Evolutionary conservation across 2,113 vertebrate species (phyloP).

Genomic region (Leuciscus idus): DNA sequence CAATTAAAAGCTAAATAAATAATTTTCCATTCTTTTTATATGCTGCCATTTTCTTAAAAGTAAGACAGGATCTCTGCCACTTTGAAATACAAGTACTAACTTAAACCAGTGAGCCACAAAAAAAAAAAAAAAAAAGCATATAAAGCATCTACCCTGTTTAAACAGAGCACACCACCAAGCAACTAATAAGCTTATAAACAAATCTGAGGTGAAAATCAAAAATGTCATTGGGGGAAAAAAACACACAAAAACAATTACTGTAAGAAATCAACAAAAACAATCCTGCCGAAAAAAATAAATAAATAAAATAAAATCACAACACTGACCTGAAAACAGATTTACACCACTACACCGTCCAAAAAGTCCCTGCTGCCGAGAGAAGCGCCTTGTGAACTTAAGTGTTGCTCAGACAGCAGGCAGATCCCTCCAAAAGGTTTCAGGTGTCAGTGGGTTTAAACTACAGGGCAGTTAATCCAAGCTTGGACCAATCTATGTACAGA

Average conservation of each 20-base stretch:
- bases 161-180: not conserved
- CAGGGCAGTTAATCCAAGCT: slow-evolving; percentile 47
- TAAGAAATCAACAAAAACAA: not conserved
- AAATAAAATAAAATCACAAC: too few species aligned
- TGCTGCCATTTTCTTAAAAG: not conserved
- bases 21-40: not conserved
- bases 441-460: slow-evolving; percentile 43
- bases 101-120: not conserved
- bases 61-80: not conserved
- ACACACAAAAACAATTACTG: not conserved
- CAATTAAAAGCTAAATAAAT: not conserved
- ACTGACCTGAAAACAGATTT: slow-evolving; percentile 18
- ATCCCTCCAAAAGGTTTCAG: slow-evolving; percentile 34
- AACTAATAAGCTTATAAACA: not conserved
- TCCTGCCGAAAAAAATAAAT: not conserved
- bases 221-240: too few species aligned
- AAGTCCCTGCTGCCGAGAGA: not conserved
- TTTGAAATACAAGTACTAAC: not conserved
- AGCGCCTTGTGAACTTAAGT: not conserved
- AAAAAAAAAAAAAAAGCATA: not conserved
- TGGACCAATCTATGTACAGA: slow-evolving; percentile 42
- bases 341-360: not conserved
- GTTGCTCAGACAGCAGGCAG: slow-evolving; percentile 17
- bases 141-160: not conserved
- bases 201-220: not conserved